A percentile compares a stretch with the other conserved stretches of the same genome.
phyloP scores from a whole-genome alignment of 2,797 vertebrate genomes.

The Anguilla pacifica region DNA sequence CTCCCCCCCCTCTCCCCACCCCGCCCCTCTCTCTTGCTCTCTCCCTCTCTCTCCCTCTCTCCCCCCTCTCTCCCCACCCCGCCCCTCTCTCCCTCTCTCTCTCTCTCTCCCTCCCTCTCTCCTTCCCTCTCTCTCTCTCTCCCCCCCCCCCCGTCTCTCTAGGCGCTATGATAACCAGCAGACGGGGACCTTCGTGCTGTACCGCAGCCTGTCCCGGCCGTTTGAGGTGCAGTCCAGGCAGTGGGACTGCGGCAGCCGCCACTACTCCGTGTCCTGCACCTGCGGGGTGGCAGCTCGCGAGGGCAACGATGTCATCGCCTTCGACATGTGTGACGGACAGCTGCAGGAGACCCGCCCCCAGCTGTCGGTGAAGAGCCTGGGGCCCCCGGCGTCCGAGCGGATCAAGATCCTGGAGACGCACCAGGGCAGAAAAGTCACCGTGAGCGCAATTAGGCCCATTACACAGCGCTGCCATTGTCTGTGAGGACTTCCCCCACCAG shows the following conservation, averaged over 20 bases:
- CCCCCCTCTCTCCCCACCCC: too few species aligned
- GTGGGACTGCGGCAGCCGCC: conserved; percentile 73
- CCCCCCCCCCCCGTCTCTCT: not conserved
- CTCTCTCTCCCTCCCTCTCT: not conserved
- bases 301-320: conserved; percentile 62
- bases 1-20: too few species aligned
- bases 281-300: conserved; percentile 69
- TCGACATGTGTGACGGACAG: conserved; percentile 78
- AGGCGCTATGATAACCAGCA: conserved; percentile 75
- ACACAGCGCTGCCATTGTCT: not conserved
- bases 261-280: conserved; percentile 66
- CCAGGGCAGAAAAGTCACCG: conserved; percentile 80
- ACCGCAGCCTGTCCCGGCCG: conserved; percentile 52
- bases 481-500: not conserved
- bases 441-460: conserved; percentile 48
- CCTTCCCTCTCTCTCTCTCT: not conserved
- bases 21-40: conserved; percentile 64
- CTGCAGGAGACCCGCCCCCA: conserved; percentile 66
- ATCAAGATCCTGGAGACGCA: conserved; percentile 76
- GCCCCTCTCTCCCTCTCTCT: not conserved
- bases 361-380: conserved; percentile 62
- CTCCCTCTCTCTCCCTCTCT: not conserved
- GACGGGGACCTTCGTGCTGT: conserved; percentile 75
- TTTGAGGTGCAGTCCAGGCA: conserved; percentile 78
- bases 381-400: not conserved